Evolutionary conservation across 1,140 invertebrate genomes (phyloP).

Genomic region (Bombus balteatus): DNA sequence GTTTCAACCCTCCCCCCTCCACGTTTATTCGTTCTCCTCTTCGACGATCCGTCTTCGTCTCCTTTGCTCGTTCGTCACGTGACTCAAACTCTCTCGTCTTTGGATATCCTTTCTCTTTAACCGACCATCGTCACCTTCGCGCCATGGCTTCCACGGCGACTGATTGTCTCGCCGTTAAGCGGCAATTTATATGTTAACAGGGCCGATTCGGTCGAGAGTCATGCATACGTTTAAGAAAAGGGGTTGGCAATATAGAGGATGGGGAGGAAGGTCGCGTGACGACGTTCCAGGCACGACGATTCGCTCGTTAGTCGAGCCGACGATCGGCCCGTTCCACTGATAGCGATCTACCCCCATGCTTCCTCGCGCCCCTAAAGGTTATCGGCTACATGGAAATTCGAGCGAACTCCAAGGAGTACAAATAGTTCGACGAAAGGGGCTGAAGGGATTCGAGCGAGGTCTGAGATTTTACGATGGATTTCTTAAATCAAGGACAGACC

Average conservation of each 20-base stretch:
- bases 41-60: conserved; percentile 36
- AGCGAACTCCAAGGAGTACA: background rate
- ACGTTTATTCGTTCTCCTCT: background rate
- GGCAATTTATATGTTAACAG: conserved; percentile 80
- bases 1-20: background rate
- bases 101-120: background rate
- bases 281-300: conserved; percentile 13
- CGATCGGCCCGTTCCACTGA: background rate
- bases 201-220: conserved; percentile 73
- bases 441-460: background rate
- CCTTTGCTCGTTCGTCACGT: background rate
- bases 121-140: conserved; percentile 52
- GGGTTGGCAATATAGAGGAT: conserved; percentile 11
- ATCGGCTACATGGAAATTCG: conserved; percentile 27
- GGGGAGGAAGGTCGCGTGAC: conserved; percentile 2
- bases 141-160: conserved; percentile 51
- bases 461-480: background rate
- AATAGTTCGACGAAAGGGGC: background rate
- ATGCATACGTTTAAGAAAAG: conserved; percentile 70
- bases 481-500: background rate
- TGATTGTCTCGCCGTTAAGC: conserved; percentile 75
- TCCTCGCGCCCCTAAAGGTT: background rate
- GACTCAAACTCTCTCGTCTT: background rate
- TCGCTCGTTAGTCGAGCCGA: conserved; percentile 23
- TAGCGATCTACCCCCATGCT: background rate